Percentiles rank a stretch among this genome's conserved stretches.
Conservation (phyloP, 2,113 vertebrate species). For the Serinus canaria region DNA sequence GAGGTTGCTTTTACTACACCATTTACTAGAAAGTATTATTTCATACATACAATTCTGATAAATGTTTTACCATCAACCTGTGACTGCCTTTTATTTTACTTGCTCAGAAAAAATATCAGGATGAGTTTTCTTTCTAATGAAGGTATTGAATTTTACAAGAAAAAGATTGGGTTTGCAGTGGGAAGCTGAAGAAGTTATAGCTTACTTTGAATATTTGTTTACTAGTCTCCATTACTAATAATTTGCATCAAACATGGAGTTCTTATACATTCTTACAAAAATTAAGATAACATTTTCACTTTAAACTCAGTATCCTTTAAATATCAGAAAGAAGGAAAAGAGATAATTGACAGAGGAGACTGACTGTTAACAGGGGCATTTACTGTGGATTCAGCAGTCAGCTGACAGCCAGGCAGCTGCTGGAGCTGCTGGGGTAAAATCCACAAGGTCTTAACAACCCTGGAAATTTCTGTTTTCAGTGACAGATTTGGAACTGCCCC, state of each 20-base stretch:
- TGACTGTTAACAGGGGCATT: background rate
- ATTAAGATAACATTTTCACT: background rate
- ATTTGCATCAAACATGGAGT: background rate
- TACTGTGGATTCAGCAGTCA: background rate
- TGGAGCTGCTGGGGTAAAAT: background rate
- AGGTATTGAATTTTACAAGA: background rate
- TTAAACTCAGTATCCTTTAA: background rate
- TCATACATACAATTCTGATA: background rate
- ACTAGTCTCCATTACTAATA: background rate
- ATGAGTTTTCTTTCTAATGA: background rate
- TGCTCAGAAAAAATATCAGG: background rate
- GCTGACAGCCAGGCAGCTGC: background rate
- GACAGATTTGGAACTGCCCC: background rate
- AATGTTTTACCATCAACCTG: background rate
- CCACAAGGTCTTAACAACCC: background rate
- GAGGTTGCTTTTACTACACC: background rate
- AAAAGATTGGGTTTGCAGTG: background rate
- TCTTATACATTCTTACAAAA: background rate
- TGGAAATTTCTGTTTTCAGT: background rate
- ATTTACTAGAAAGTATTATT: background rate
- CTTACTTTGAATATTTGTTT: background rate
- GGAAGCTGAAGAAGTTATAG: background rate
- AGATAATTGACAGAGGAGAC: background rate
- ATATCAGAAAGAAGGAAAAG: background rate
- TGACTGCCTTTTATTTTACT: background rate